These are phyloP conservation scores for Diabrotica balteata DNA, from an alignment of 2,888 invertebrate genomes.

Conservation along the genomic window DNA sequence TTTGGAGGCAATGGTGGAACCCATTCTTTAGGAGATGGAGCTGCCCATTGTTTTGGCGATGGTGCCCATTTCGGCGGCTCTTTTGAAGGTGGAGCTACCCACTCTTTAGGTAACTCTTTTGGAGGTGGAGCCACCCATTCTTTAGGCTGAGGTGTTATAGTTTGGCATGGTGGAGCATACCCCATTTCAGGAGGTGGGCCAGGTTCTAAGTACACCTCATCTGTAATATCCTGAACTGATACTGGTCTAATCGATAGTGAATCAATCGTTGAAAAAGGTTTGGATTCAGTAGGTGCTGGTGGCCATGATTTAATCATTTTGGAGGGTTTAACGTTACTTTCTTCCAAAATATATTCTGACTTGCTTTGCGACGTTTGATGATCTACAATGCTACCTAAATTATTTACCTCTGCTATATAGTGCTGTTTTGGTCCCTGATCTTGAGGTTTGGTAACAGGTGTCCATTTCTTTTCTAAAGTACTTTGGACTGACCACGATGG, in stretches of 20 bases:
- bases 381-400: slow-evolving; percentile 53
- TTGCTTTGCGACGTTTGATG: slow-evolving; percentile 48
- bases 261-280: slow-evolving; percentile 48
- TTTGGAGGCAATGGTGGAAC: slow-evolving; percentile 59
- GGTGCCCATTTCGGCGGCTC: slow-evolving; percentile 64
- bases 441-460: slow-evolving; percentile 47
- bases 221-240: slow-evolving; percentile 60
- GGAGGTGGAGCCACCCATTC: slow-evolving; percentile 53
- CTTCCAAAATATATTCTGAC: slow-evolving; percentile 56
- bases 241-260: slow-evolving; percentile 53
- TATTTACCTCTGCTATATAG: slow-evolving; percentile 59
- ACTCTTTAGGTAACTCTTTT: slow-evolving; percentile 62
- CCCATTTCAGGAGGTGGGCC: slow-evolving; percentile 74
- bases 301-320: slow-evolving; percentile 63
- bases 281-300: slow-evolving; percentile 45
- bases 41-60: slow-evolving; percentile 60
- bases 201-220: slow-evolving; percentile 67
- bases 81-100: slow-evolving; percentile 67
- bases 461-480: slow-evolving; percentile 57
- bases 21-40: slow-evolving; percentile 60
- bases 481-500: slow-evolving; percentile 57
- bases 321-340: slow-evolving; percentile 59
- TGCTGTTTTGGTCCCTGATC: slow-evolving; percentile 50
- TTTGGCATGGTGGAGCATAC: slow-evolving; percentile 63
- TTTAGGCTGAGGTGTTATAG: slow-evolving; percentile 18